phyloP scores from a whole-genome alignment of 1,140 invertebrate species.

The Brachionus calyciflorus region DNA sequence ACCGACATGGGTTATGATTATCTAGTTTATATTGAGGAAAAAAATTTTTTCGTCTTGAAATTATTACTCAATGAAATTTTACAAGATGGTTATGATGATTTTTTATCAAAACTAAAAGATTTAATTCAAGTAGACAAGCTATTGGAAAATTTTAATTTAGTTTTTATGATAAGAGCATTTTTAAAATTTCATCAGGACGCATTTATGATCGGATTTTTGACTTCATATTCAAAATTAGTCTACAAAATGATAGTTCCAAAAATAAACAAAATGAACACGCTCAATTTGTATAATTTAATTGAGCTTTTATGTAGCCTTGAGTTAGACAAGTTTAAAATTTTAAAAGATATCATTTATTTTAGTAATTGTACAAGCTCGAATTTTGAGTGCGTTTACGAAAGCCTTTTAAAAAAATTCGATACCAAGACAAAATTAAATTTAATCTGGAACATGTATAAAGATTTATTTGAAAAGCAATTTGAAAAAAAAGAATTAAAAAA shows the following conservation, averaged over 20 bases:
- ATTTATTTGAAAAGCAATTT: neutral
- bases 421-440: neutral
- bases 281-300: neutral
- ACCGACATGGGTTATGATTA: neutral
- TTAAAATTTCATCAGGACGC: neutral
- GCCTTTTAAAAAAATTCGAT: neutral
- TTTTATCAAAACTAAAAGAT: neutral
- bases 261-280: neutral
- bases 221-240: no score
- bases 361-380: neutral
- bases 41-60: neutral
- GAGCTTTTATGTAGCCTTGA: neutral
- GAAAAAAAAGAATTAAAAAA: conserved; percentile 6
- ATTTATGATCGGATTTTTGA: no score
- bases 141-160: neutral
- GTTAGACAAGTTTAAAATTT: neutral
- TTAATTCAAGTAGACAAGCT: no score
- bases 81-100: no score
- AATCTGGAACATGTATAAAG: conserved; percentile 2
- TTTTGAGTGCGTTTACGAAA: neutral
- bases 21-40: neutral
- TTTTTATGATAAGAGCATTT: neutral
- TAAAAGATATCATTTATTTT: neutral
- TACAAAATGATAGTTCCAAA: no score
- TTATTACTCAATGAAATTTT: neutral